phyloP scores from a whole-genome alignment of 2,113 vertebrate species.

The Sigmodon hispidus region DNA sequence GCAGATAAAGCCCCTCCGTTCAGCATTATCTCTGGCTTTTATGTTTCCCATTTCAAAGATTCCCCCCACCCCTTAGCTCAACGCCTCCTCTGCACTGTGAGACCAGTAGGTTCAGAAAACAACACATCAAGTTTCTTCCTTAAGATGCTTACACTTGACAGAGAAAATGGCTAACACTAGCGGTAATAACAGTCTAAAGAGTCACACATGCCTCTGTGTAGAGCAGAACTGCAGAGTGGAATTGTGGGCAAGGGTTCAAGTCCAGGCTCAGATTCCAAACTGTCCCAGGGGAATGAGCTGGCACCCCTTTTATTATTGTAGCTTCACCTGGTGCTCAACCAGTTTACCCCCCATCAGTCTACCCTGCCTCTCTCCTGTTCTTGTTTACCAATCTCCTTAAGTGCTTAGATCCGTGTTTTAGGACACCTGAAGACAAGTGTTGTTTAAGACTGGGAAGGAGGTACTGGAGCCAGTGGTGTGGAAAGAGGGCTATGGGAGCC shows the following conservation, averaged over 20 bases:
- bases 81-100: neutral
- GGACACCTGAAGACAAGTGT: neutral
- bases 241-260: rapidly evolving
- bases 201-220: rapidly evolving
- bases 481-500: neutral
- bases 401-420: neutral
- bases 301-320: too few relatives aligned
- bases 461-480: too few relatives aligned
- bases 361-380: neutral
- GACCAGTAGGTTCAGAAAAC: neutral
- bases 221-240: neutral
- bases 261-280: too few relatives aligned
- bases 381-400: neutral
- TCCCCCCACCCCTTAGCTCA: neutral
- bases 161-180: neutral
- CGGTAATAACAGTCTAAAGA: too few relatives aligned
- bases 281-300: neutral
- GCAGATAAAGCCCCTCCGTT: neutral
- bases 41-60: neutral
- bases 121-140: neutral
- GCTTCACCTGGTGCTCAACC: neutral
- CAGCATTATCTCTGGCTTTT: neutral
- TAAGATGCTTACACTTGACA: neutral
- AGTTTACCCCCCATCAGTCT: rapidly evolving
- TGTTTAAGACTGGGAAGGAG: too few relatives aligned